phyloP scores from a whole-genome alignment of 92 coral and sea anemone genomes.

The Nematostella vectensis region DNA sequence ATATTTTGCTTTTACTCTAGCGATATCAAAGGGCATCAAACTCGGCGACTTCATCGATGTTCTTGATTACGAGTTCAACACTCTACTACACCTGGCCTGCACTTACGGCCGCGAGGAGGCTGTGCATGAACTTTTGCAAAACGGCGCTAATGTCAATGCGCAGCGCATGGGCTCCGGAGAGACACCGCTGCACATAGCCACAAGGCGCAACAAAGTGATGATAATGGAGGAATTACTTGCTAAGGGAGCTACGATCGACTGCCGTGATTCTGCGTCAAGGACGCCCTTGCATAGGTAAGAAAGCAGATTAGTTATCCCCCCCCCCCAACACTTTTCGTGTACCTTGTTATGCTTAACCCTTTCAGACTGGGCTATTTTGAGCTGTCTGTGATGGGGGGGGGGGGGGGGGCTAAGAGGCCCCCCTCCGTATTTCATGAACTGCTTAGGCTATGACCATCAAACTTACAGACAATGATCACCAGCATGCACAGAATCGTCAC shows the following conservation, averaged over 20 bases:
- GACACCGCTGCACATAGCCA: conserved; percentile 66
- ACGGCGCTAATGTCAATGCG: conserved; percentile 52
- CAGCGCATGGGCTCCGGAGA: conserved; percentile 7
- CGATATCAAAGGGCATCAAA: too few species aligned
- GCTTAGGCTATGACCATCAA: too few species aligned
- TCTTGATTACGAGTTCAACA: conserved; percentile 35
- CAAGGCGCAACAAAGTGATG: conserved; percentile 39
- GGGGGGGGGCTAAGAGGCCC: too few species aligned
- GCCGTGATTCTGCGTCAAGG: conserved; percentile 29
- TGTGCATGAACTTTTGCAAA: conserved; percentile 34
- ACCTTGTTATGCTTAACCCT: too few species aligned
- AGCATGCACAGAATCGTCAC: too few species aligned
- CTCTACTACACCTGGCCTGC: conserved; percentile 47
- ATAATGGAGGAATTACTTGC: conserved; percentile 40
- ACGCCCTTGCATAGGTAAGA: conserved; percentile 77
- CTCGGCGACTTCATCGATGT: conserved; percentile 26
- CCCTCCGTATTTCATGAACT: too few species aligned
- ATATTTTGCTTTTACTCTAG: too few species aligned
- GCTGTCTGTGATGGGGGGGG: too few species aligned
- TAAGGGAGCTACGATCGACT: conserved; percentile 54
- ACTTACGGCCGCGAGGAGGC: conserved; percentile 24
- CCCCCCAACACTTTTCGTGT: too few species aligned
- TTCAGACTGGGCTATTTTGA: too few species aligned
- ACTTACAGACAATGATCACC: too few species aligned
- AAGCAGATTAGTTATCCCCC: too few species aligned